Conservation (phyloP, 2,113 vertebrate genomes). For the Prunella fulvescens region DNA sequence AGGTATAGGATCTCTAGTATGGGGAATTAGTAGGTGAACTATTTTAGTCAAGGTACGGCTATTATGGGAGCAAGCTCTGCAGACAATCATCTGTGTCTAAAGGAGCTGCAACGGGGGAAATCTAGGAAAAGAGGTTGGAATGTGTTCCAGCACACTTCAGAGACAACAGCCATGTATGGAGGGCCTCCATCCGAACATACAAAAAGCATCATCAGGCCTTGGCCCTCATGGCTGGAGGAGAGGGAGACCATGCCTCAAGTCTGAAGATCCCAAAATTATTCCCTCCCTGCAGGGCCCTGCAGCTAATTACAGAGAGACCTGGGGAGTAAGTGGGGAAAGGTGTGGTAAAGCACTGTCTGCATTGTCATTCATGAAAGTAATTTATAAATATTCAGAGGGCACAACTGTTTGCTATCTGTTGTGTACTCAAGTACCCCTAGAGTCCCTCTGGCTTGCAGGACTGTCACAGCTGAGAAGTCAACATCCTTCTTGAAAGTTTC, state of each 20-base stretch:
- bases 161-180: fast-evolving
- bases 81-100: not conserved
- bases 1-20: not conserved
- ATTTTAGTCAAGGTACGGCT: not conserved
- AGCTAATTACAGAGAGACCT: not conserved
- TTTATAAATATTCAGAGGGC: not conserved
- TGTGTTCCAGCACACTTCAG: not conserved
- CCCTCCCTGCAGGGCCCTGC: not conserved
- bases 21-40: not conserved
- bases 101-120: not conserved
- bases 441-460: not conserved
- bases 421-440: fast-evolving
- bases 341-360: not conserved
- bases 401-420: not conserved
- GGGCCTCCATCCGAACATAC: fast-evolving
- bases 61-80: not conserved
- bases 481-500: not conserved
- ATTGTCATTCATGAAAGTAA: not conserved
- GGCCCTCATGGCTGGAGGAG: not conserved
- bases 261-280: not conserved
- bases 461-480: not conserved
- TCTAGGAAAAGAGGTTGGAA: not conserved
- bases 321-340: not conserved
- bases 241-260: not conserved
- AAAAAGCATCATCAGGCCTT: not conserved